A percentile compares a stretch with the other conserved stretches of the same genome.
Evolutionary conservation across 2,888 invertebrate species (phyloP).

Genomic region (Drosophila bunnanda): DNA sequence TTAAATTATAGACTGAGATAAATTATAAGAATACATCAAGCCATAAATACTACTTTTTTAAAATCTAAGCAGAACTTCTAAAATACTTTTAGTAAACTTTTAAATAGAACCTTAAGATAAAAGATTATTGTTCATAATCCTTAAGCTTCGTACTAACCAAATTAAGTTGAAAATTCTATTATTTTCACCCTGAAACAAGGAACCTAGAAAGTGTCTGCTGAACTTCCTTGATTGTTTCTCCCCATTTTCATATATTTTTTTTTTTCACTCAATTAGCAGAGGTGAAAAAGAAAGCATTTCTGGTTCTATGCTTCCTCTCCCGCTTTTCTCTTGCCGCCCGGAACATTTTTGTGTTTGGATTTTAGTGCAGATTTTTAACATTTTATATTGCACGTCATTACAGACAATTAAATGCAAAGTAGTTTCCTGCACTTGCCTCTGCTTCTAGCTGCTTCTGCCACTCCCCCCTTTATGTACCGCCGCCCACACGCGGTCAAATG

Average conservation of each 20-base stretch:
- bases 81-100: not conserved
- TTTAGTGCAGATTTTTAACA: constrained; percentile 76
- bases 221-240: constrained; percentile 7
- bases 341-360: constrained; percentile 64
- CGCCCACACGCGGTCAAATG: constrained; percentile 50
- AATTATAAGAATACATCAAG: not conserved
- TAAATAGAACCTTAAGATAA: not conserved
- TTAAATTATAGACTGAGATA: accelerated
- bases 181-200: not conserved
- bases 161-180: constrained; percentile 3
- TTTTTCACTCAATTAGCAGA: constrained; percentile 36
- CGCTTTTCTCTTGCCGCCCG: not conserved
- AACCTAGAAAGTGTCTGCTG: constrained; percentile 1
- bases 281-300: constrained; percentile 31
- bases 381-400: constrained; percentile 85
- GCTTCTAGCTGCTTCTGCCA: constrained; percentile 20
- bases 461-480: constrained; percentile 14
- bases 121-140: not conserved
- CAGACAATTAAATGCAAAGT: constrained; percentile 85
- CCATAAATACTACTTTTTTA: not conserved
- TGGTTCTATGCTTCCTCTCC: not conserved
- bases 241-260: not conserved
- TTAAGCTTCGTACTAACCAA: not conserved
- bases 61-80: not conserved
- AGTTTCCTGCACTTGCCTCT: constrained; percentile 83